A percentile compares a stretch with the other conserved stretches of the same genome.
Evolutionary conservation across 2,113 vertebrate species (phyloP).

Genomic region (Astur gentilis): DNA sequence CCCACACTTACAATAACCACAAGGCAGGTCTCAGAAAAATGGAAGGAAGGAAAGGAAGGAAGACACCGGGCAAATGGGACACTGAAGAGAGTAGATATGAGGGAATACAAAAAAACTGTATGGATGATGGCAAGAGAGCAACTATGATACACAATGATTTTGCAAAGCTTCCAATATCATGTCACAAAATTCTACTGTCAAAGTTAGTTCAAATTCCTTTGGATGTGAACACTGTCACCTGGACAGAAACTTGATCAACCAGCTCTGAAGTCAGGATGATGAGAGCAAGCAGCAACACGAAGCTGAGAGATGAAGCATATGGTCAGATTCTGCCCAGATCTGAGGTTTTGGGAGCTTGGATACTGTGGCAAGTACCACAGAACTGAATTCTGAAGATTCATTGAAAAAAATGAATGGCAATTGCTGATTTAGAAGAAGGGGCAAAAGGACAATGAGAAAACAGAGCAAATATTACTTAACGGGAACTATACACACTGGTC

Average conservation of each 20-base stretch:
- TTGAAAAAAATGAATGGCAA: neutral
- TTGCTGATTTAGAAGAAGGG: neutral
- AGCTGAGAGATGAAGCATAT: fast-evolving
- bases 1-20: neutral
- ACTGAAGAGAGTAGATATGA: neutral
- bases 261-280: neutral
- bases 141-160: neutral
- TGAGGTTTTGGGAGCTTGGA: neutral
- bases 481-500: neutral
- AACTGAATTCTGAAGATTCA: neutral
- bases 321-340: neutral
- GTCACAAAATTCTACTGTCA: neutral
- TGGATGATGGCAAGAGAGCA: neutral
- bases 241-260: neutral
- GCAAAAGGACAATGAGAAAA: neutral
- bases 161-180: neutral
- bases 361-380: neutral
- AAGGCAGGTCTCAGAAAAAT: neutral
- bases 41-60: neutral
- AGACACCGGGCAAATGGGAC: neutral
- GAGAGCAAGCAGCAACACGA: neutral
- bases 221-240: neutral
- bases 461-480: neutral
- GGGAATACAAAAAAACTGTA: neutral
- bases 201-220: neutral